Percentiles rank a stretch among this genome's conserved stretches.
phyloP scores from a whole-genome alignment of 2,797 vertebrate species.

The Sparidentex hasta region DNA sequence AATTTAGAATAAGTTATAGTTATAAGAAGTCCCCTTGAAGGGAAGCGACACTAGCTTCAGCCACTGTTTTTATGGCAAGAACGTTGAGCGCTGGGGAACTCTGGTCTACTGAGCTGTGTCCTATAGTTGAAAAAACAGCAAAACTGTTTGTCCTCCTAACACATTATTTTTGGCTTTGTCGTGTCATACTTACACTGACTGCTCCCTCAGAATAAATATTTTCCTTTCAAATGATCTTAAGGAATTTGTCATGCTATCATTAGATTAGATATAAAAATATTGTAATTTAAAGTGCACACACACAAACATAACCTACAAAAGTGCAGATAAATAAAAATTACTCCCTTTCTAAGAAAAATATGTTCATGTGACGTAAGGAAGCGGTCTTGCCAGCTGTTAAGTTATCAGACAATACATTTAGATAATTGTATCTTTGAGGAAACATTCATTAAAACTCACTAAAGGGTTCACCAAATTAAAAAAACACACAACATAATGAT shows the following conservation, averaged over 20 bases:
- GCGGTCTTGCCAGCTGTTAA: background rate
- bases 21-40: background rate
- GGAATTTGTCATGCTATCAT: background rate
- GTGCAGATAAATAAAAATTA: background rate
- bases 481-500: too few species aligned
- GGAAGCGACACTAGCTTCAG: background rate
- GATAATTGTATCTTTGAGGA: slow-evolving; percentile 1
- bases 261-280: background rate
- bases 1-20: background rate
- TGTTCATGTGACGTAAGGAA: background rate
- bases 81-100: background rate
- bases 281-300: background rate
- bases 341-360: background rate
- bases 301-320: background rate
- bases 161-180: background rate
- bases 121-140: background rate
- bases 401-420: background rate
- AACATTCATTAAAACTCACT: background rate
- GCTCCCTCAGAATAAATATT: background rate
- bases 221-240: too few species aligned
- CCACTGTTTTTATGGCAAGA: background rate
- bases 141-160: background rate
- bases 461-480: too few species aligned
- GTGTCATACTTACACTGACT: background rate
- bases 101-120: background rate